Percentiles rank a stretch among this genome's conserved stretches.
Conservation (phyloP, 2,888 invertebrate species). For the Coenonympha glycerion region DNA sequence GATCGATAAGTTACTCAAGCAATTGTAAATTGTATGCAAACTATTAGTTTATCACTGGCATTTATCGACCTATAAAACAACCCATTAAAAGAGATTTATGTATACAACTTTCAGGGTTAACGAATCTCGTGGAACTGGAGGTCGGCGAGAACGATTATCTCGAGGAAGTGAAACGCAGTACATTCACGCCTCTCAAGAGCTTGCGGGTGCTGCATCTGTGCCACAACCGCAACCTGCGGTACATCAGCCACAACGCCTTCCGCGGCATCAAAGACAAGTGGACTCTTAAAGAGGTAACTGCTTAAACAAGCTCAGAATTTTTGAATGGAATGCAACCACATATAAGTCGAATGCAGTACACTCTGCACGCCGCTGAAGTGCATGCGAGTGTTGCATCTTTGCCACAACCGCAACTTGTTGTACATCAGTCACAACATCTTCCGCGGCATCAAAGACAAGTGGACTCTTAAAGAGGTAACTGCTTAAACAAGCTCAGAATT, state of each 20-base stretch:
- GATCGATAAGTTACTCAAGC: too few relatives aligned
- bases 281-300: slow-evolving; percentile 71
- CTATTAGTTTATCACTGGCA: too few relatives aligned
- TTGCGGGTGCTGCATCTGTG: slow-evolving; percentile 65
- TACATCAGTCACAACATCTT: too few relatives aligned
- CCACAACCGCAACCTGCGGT: slow-evolving; percentile 70
- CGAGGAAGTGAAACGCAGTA: slow-evolving; percentile 70
- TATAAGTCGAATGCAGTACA: too few relatives aligned
- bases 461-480: too few relatives aligned
- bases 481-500: too few relatives aligned
- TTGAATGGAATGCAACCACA: too few relatives aligned
- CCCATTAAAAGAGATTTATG: neutral
- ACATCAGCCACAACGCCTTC: slow-evolving; percentile 78
- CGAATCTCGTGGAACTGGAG: slow-evolving; percentile 74
- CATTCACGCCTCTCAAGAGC: slow-evolving; percentile 69
- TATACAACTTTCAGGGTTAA: slow-evolving; percentile 60
- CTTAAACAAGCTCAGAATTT: neutral
- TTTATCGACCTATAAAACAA: neutral
- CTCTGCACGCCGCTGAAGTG: too few relatives aligned
- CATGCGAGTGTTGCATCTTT: too few relatives aligned
- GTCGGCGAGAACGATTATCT: slow-evolving; percentile 76
- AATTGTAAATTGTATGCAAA: too few relatives aligned
- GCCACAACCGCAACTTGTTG: too few relatives aligned
- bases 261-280: slow-evolving; percentile 64
- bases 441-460: too few relatives aligned